phyloP scores from a whole-genome alignment of 2,113 vertebrate species.

The Mesocricetus auratus region DNA sequence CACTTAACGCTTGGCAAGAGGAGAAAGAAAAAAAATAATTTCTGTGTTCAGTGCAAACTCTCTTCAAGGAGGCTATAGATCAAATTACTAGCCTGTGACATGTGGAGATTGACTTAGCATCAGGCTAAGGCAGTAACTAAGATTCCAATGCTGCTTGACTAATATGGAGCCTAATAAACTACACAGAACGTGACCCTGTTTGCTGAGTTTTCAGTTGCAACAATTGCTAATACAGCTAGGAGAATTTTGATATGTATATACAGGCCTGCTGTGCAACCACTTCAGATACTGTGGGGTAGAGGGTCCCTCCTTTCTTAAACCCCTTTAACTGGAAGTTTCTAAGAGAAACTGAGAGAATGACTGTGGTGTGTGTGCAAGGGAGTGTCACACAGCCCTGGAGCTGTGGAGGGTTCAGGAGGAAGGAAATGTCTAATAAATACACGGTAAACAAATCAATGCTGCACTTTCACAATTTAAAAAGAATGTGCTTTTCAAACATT shows the following conservation, averaged over 20 bases:
- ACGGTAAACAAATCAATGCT: neutral
- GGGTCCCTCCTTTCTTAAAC: constrained; percentile 70
- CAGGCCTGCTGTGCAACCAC: constrained; percentile 77
- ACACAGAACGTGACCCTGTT: constrained; percentile 85
- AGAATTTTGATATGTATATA: constrained; percentile 82
- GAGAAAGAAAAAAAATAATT: constrained; percentile 8
- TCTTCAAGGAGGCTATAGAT: constrained; percentile 85
- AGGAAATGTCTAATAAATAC: neutral
- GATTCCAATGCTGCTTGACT: constrained; percentile 84
- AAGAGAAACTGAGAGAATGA: constrained; percentile 28
- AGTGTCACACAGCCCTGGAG: neutral
- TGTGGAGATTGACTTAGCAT: constrained; percentile 83
- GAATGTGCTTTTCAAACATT: neutral
- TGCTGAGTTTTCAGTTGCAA: constrained; percentile 86
- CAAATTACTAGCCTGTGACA: constrained; percentile 85
- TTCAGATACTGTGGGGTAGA: constrained; percentile 74
- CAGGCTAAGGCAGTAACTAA: constrained; percentile 82
- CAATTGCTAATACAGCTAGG: constrained; percentile 86
- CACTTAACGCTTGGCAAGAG: constrained; percentile 81
- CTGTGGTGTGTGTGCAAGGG: neutral
- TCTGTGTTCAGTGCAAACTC: constrained; percentile 81
- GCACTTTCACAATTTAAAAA: constrained; percentile 43
- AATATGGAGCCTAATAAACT: constrained; percentile 84
- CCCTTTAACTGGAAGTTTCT: constrained; percentile 49
- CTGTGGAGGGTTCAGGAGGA: neutral